Percentiles rank a stretch among this genome's conserved stretches.
Evolutionary conservation across 2,113 vertebrate genomes (phyloP).

Genomic region (Gracilinanus agilis): DNA sequence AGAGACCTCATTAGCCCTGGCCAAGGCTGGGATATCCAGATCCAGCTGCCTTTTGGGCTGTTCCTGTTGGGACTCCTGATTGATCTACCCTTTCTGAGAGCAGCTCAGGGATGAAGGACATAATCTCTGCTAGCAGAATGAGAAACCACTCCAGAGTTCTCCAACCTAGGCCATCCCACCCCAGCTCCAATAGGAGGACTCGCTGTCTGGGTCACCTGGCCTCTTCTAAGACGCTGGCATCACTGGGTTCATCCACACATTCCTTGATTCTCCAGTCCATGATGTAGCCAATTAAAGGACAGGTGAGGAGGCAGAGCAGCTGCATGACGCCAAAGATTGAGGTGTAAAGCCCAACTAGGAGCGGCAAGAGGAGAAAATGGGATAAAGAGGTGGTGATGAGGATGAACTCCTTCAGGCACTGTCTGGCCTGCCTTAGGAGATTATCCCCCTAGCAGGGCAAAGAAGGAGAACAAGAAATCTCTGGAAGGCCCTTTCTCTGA

Average conservation of each 20-base stretch:
- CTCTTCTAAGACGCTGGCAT: neutral
- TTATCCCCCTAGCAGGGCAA: neutral
- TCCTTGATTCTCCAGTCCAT: constrained; percentile 92
- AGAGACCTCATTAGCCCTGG: neutral
- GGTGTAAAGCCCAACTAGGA: constrained; percentile 89
- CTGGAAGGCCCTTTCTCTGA: neutral
- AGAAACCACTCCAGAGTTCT: neutral
- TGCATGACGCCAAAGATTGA: constrained; percentile 93
- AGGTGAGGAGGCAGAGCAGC: constrained; percentile 91
- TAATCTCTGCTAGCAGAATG: neutral
- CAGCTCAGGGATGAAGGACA: neutral
- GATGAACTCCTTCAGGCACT: neutral
- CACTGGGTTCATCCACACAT: constrained; percentile 64
- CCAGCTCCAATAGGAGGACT: neutral
- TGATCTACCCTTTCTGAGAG: neutral
- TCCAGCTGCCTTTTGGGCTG: neutral
- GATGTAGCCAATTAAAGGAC: constrained; percentile 93
- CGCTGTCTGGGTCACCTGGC: constrained; percentile 54
- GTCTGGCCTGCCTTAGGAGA: neutral
- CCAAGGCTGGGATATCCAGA: neutral
- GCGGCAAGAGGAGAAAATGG: neutral
- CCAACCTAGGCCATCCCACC: neutral
- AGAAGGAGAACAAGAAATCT: neutral
- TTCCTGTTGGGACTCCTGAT: neutral
- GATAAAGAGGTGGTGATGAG: neutral